Evolutionary conservation across 1,140 invertebrate genomes (phyloP).

Genomic region (Lepeophtheirus salmonis): DNA sequence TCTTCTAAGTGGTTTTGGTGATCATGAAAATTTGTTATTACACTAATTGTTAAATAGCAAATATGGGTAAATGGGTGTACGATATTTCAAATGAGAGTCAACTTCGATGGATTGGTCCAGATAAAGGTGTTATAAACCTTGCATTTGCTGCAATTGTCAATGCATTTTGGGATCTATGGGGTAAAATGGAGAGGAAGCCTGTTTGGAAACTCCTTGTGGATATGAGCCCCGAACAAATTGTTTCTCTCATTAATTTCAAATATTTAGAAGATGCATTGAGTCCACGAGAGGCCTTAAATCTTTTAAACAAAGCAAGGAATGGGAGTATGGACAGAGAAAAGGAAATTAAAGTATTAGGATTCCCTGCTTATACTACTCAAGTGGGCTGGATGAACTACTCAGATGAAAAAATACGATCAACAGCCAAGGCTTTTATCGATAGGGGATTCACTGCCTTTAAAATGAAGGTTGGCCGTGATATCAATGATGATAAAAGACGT

Average conservation of each 20-base stretch:
- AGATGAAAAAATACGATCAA: slow-evolving; percentile 41
- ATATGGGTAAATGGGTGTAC: slow-evolving; percentile 18
- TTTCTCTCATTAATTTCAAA: slow-evolving; percentile 68
- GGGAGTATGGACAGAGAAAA: slow-evolving; percentile 40
- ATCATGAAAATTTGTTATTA: too few relatives aligned
- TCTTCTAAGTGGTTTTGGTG: too few relatives aligned
- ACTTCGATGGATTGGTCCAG: slow-evolving; percentile 45
- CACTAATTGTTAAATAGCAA: too few relatives aligned
- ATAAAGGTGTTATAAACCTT: slow-evolving; percentile 73
- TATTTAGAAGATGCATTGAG: slow-evolving; percentile 29
- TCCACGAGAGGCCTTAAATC: slow-evolving; percentile 51
- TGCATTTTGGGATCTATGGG: slow-evolving; percentile 80
- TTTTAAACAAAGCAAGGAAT: slow-evolving; percentile 40
- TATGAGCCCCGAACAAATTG: slow-evolving; percentile 55
- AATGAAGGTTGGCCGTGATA: slow-evolving; percentile 61
- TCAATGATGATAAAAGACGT: slow-evolving; percentile 54
- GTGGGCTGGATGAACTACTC: slow-evolving; percentile 55
- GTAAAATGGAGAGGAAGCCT: slow-evolving; percentile 57
- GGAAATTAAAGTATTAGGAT: slow-evolving; percentile 38
- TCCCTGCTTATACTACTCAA: slow-evolving; percentile 48
- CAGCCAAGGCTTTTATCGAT: slow-evolving; percentile 49
- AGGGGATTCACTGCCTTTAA: slow-evolving; percentile 65
- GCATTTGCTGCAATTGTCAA: slow-evolving; percentile 71
- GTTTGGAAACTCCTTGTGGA: slow-evolving; percentile 65
- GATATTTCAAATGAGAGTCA: slow-evolving; percentile 16